A percentile compares a stretch with the other conserved stretches of the same genome.
Evolutionary conservation across 2,113 vertebrate species (phyloP).

Genomic region (Irena cyanogastra): DNA sequence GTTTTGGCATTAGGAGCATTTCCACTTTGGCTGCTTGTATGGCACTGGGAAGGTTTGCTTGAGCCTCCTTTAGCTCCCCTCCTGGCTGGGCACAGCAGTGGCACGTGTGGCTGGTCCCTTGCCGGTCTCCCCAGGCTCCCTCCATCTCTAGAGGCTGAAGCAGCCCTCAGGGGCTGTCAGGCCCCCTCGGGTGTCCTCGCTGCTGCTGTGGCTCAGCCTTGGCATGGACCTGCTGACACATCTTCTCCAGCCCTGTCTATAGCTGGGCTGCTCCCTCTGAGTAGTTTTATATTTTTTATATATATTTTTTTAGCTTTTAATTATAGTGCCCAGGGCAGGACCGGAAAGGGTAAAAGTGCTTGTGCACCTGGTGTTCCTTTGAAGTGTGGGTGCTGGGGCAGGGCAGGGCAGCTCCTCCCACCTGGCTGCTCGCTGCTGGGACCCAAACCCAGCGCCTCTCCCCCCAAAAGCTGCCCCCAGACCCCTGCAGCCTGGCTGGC

Average conservation of each 20-base stretch:
- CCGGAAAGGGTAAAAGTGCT: neutral
- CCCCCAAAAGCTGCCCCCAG: fast-evolving
- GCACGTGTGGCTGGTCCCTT: fast-evolving
- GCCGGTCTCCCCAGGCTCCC: fast-evolving
- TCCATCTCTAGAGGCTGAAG: neutral
- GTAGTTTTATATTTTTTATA: neutral
- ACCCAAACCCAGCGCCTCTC: neutral
- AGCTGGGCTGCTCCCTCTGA: neutral
- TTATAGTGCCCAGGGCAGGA: neutral
- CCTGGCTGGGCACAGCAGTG: neutral
- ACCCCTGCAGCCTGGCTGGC: neutral
- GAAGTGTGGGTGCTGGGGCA: constrained; percentile 27
- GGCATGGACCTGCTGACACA: neutral
- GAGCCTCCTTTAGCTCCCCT: neutral
- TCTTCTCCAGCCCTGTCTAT: fast-evolving
- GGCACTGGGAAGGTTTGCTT: neutral
- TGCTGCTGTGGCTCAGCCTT: neutral
- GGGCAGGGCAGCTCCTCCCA: neutral
- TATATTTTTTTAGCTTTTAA: constrained; percentile 40
- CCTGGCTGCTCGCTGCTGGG: fast-evolving
- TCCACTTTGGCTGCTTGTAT: fast-evolving
- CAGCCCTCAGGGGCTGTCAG: neutral
- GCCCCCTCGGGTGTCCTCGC: neutral
- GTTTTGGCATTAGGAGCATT: neutral
- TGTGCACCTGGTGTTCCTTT: neutral